Evolutionary conservation across 1,140 invertebrate genomes (phyloP), one percentile per base, ranked within the genome.

Genomic region (Caenorhabditis tropicalis): DNA sequence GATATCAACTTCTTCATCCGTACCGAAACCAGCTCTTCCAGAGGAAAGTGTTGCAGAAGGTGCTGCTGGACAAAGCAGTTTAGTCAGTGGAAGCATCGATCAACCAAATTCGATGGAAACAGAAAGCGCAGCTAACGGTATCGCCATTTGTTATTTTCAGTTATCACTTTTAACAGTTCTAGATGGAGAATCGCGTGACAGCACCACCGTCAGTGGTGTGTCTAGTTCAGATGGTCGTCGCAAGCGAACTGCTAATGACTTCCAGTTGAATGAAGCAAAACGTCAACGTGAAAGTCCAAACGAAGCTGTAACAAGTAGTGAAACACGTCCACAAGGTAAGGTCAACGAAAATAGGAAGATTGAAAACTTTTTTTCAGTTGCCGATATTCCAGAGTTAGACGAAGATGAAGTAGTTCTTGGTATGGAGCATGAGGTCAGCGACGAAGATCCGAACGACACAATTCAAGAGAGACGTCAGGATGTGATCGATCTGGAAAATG

Each of bases 211-310:
- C 10, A 36, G 39, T 6, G 56, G 56, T 12, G 82, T 82, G 3
- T 82, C 82, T 39, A 82, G 82, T 33, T 65, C 82, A 31, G 82
- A 56, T 19, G 82, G 9, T 46, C 36, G 39, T 6, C 36, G 82
- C 10, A 82, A 82, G 33, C 16, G 82, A 36, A 29, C 82, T 19
- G 82, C 82, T 21, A 60, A 27, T 39, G 46, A 74, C 16, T 70
- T 29, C 16, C 9, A 33, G 7, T 29, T 65, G 33, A 74, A 7
- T 43, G 82, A 82, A 70, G 43, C 48, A 7, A 82, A 82, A 24
- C 82, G 82, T n/a, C 58, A 70, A 46, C 10, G 82, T 7, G 82
- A 82, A 49, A 82, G 46, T 51, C 60, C 82, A 16, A 82, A 82
- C 51, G 82, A 82, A 24, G 51, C 82, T 46, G 82, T 82, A 6